Percentiles rank a stretch among this genome's conserved stretches.
Evolutionary conservation across 2,113 vertebrate species (phyloP).

Genomic region (Anolis carolinensis): DNA sequence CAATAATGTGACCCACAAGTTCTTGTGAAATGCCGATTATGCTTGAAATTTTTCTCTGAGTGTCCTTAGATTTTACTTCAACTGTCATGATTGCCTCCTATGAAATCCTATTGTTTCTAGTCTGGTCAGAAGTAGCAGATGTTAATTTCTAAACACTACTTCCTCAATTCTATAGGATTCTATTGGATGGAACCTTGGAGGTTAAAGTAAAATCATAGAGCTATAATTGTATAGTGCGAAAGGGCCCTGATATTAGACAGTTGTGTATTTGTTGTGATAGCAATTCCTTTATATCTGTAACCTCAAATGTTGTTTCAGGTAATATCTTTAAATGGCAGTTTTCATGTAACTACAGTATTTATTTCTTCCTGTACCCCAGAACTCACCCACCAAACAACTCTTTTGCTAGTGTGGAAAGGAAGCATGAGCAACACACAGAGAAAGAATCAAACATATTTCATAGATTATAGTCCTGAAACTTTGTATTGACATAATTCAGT

Average conservation of each 20-base stretch:
- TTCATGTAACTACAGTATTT: conserved; percentile 31
- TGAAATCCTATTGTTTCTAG: too few species aligned
- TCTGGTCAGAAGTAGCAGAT: too few species aligned
- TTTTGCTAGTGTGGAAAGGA: conserved; percentile 15
- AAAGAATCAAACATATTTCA: conserved; percentile 52
- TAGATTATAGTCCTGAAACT: conserved; percentile 34
- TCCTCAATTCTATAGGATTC: too few species aligned
- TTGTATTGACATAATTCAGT: not conserved
- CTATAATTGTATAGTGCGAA: too few species aligned
- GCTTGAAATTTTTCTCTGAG: too few species aligned
- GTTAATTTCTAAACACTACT: too few species aligned
- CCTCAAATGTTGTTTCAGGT: not conserved
- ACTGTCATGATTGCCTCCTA: too few species aligned
- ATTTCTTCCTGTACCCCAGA: conserved; percentile 44
- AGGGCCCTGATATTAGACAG: not conserved
- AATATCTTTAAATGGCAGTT: conserved; percentile 46
- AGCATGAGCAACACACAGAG: conserved; percentile 15
- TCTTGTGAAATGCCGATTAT: too few species aligned
- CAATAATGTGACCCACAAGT: too few species aligned
- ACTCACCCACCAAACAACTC: not conserved
- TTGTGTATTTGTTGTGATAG: conserved; percentile 8
- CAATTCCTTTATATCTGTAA: conserved; percentile 5
- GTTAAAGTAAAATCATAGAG: too few species aligned
- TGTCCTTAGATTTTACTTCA: too few species aligned
- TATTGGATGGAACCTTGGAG: too few species aligned